phyloP scores from a whole-genome alignment of 2,797 vertebrate genomes.

The Cossypha niveicapilla region DNA sequence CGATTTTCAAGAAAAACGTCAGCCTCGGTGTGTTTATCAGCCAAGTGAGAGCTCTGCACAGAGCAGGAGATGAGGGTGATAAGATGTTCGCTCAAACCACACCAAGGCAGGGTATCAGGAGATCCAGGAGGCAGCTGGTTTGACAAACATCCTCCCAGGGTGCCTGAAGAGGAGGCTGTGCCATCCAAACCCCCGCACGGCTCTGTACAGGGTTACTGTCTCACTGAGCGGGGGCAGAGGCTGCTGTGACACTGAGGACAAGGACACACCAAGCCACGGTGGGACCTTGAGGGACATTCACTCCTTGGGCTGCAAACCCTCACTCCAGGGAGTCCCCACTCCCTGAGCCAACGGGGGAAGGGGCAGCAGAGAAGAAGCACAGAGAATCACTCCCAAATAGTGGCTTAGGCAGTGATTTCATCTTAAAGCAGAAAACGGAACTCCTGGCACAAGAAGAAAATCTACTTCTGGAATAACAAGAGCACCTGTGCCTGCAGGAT shows the following conservation, averaged over 20 bases:
- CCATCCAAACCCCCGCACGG: neutral
- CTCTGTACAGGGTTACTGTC: neutral
- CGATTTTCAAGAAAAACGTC: neutral
- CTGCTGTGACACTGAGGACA: neutral
- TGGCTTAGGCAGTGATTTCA: neutral
- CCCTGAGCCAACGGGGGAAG: neutral
- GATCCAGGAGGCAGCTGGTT: constrained; percentile 4
- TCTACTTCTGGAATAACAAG: neutral
- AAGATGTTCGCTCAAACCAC: neutral
- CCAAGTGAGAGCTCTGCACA: neutral
- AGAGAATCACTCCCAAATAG: neutral
- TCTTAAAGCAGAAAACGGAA: neutral
- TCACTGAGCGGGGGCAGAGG: neutral
- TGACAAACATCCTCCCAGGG: constrained; percentile 57
- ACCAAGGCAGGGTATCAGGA: neutral
- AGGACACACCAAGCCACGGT: rapidly evolving
- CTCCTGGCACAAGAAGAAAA: neutral
- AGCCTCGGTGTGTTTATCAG: neutral
- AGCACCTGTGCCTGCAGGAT: neutral
- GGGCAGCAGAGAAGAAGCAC: neutral
- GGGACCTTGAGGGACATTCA: rapidly evolving
- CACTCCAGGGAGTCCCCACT: rapidly evolving
- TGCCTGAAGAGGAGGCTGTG: neutral
- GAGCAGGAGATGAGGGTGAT: constrained; percentile 16
- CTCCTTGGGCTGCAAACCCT: neutral